phyloP scores from a whole-genome alignment of 2,888 invertebrate genomes.

The Eledona agricola region DNA sequence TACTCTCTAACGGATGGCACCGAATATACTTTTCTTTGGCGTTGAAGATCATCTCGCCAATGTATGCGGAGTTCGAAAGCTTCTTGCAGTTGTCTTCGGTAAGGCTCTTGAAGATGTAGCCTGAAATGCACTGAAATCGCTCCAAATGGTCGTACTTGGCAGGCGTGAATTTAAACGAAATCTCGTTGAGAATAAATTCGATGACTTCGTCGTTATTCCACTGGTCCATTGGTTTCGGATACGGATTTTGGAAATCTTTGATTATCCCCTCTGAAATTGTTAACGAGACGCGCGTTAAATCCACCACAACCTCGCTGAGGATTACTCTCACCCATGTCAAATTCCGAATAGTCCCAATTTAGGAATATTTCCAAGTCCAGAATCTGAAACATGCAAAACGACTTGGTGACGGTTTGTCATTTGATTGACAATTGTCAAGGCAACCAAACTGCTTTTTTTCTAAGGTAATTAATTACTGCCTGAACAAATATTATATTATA shows the following conservation, averaged over 20 bases:
- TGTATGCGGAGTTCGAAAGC: slow-evolving; percentile 28
- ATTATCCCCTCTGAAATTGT: too few relatives aligned
- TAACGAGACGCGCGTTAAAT: too few relatives aligned
- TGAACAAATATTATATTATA: too few relatives aligned
- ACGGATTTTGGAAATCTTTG: not conserved
- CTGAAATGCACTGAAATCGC: slow-evolving; percentile 39
- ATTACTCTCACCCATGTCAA: too few relatives aligned
- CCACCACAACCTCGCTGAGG: too few relatives aligned
- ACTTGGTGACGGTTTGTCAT: too few relatives aligned
- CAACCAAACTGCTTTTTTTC: too few relatives aligned
- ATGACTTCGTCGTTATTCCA: slow-evolving; percentile 38
- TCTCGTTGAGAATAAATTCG: slow-evolving; percentile 36
- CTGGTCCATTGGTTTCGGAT: slow-evolving; percentile 36
- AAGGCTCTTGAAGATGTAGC: slow-evolving; percentile 40
- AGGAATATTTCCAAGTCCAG: too few relatives aligned
- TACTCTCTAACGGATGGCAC: slow-evolving; percentile 21
- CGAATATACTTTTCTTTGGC: slow-evolving; percentile 35
- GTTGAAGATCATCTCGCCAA: slow-evolving; percentile 39
- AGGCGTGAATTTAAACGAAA: not conserved
- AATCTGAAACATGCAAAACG: too few relatives aligned
- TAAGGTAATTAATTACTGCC: too few relatives aligned
- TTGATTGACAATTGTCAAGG: too few relatives aligned
- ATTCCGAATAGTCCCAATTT: too few relatives aligned
- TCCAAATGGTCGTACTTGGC: slow-evolving; percentile 1
- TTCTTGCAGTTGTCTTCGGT: slow-evolving; percentile 37